Evolutionary conservation across 2,113 vertebrate species (phyloP), one percentile per base, ranked within the genome.

Genomic region (Thalassarche chlororhynchos): DNA sequence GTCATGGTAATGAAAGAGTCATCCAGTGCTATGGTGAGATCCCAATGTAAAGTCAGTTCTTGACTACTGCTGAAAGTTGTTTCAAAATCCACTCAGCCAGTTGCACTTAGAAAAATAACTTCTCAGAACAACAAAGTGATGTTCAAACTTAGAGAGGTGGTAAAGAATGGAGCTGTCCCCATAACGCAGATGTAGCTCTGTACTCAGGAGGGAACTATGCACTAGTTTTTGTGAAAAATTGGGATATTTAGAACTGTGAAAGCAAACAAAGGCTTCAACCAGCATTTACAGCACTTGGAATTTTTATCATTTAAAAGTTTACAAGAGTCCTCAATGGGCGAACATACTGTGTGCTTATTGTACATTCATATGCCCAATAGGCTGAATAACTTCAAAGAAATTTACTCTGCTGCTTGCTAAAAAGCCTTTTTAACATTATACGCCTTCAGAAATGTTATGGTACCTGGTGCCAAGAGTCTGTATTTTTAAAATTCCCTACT

Each of bases 401-500:
- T 87, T 86, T 80, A 88, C 66, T 85, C 61, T 85, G 29, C 28
- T 86, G 75, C 58, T 89, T 80, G 36, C 75, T 96, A 77, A 95
- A 96, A 95, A 58, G 26, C 14, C 84, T 88, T 96, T 93, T 93
- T 81, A 86, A 94, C 68, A 90, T 80, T 79, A 90, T 88, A 94
- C 31, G 49, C 83, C 61, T 84, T 97, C 76, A 94, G 87, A 97
- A 94, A 49, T 94, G 28, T 87, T 97, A 85, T 96, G 91, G 44
- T 64, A 82, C 23, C 42, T 60, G n/a, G 20, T 85, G 69, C 89
- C 95, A 97, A 96, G 78, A 92, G 66, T 81, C 84, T 95, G 71
- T 89, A 97, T 95, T 94, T 97, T 71, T 88, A 89, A 98, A 98
- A 95, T 94, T 64, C 90, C 92, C 85, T 94, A 44, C 87, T 90